phyloP scores from a whole-genome alignment of 2,797 vertebrate genomes.

The Nannoperca australis region DNA sequence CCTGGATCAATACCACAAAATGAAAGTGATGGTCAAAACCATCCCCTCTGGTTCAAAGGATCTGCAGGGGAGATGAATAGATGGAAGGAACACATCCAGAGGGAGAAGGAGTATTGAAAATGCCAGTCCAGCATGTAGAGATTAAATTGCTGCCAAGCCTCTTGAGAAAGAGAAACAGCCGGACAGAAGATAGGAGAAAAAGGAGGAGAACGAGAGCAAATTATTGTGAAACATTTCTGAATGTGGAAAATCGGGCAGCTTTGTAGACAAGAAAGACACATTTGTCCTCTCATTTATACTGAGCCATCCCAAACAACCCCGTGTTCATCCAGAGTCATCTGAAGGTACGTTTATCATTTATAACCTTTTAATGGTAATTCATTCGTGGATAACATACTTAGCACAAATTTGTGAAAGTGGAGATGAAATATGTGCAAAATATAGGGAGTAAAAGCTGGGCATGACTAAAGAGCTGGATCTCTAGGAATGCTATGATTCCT shows the following conservation, averaged over 20 bases:
- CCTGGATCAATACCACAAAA: conserved; percentile 34
- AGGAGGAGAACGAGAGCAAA: conserved; percentile 22
- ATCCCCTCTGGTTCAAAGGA: conserved; percentile 21
- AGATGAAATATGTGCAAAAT: conserved; percentile 8
- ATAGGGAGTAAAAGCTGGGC: background rate
- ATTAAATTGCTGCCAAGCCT: conserved; percentile 48
- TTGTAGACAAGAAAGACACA: conserved; percentile 24
- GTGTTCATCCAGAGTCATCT: conserved; percentile 20
- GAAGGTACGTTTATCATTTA: conserved; percentile 59
- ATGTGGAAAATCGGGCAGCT: conserved; percentile 19
- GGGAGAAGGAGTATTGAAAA: conserved; percentile 30
- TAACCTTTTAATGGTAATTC: conserved; percentile 16
- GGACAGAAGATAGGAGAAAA: conserved; percentile 35
- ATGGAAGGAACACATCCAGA: conserved; percentile 30
- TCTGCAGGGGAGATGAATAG: conserved; percentile 28
- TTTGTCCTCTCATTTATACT: conserved; percentile 22
- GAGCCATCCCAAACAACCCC: conserved; percentile 15
- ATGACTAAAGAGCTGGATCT: conserved; percentile 2
- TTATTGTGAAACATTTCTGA: conserved; percentile 18
- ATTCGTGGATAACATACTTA: conserved; percentile 4
- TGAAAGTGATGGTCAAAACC: conserved; percentile 17
- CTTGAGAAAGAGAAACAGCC: conserved; percentile 26
- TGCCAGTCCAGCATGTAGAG: conserved; percentile 32
- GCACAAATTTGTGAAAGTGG: conserved; percentile 10
- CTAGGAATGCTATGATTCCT: conserved; percentile 4